Evolutionary conservation across 2,797 vertebrate species (phyloP).

Genomic region (Chlorospingus flavigularis): DNA sequence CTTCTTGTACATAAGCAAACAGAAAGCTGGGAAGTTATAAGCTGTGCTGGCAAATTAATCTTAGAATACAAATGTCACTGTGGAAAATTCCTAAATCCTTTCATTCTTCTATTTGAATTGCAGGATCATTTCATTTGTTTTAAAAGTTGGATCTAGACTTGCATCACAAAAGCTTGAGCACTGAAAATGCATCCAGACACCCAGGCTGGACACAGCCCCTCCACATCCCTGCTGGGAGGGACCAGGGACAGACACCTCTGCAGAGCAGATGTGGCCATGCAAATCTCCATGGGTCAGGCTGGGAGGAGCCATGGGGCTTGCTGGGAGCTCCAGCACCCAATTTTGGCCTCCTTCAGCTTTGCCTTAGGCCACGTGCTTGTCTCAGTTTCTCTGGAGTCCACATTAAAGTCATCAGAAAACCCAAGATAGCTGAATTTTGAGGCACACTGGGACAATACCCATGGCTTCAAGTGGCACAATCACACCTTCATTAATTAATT

Average conservation of each 20-base stretch:
- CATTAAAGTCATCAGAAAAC: background rate
- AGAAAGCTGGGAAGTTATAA: constrained; percentile 41
- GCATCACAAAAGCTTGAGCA: background rate
- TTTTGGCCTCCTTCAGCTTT: background rate
- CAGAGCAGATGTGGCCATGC: background rate
- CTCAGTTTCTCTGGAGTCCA: background rate
- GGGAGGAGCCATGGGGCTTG: rapidly evolving
- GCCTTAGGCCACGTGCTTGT: background rate
- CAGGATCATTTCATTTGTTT: background rate
- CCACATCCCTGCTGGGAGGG: background rate
- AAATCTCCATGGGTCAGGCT: background rate
- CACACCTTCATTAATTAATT: constrained; percentile 28
- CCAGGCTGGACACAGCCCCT: background rate
- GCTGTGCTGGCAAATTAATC: constrained; percentile 30
- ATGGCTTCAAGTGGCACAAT: background rate
- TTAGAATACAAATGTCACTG: constrained; percentile 43
- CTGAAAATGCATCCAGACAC: background rate
- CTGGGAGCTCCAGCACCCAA: background rate
- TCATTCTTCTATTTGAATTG: constrained; percentile 1
- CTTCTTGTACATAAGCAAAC: constrained; percentile 40
- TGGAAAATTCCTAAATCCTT: constrained; percentile 40
- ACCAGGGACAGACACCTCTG: background rate
- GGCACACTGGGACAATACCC: background rate
- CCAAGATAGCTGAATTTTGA: background rate
- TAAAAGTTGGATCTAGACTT: background rate